Base-by-base conservation (phyloP, 1,140 invertebrate species). In the Procambarus clarkii region DNA sequence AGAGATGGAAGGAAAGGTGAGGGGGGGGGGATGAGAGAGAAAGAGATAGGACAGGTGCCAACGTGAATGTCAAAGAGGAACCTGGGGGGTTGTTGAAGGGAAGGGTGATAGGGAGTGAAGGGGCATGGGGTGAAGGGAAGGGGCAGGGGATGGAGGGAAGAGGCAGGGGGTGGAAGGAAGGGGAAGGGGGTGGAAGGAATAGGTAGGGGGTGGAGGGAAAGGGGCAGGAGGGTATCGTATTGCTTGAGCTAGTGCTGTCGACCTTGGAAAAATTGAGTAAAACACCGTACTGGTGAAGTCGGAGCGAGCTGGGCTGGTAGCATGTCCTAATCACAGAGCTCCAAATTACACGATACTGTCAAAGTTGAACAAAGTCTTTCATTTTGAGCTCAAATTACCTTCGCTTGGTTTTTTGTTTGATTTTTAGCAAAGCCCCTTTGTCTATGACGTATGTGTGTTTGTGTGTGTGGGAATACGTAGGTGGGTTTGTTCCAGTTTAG, bases 281-380 rank as follows among this genome's bases (percentile, higher is more conserved):
- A 82, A 82, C 24, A 60, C 24, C 58, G 80, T 15, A 15, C 1
- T 34, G 50, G 50, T 82, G 80, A n/a, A 54, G 24, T 13, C 50
- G 50, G 50, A 82, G 80, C 50, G 50, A 82, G 80, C 24, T 82
- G 50, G 13, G 50, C 24, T 58, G 80, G 74, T 24, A 60, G 71
- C 18, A 48, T 54, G 77, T 87, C 79, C 50, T 87, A 87, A 87
- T 87, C 74, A 77, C 74, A 60, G 85, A 87, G 45, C 24, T 44
- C 24, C 44, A 44, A 87, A 78, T 77, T 87, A 78, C 74, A 74
- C 54, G 48, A 45, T 18, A 15, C 74, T 58, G 76, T 34, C 74
- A 77, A 60, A 77, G 85, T 44, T 87, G 76, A 24, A 64, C 85
- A 21, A 11, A 76, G 45, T 79, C 85, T 87, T 87, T 87, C 85